Evolutionary conservation across 2,113 vertebrate genomes (phyloP).

Genomic region (Gulo gulo): DNA sequence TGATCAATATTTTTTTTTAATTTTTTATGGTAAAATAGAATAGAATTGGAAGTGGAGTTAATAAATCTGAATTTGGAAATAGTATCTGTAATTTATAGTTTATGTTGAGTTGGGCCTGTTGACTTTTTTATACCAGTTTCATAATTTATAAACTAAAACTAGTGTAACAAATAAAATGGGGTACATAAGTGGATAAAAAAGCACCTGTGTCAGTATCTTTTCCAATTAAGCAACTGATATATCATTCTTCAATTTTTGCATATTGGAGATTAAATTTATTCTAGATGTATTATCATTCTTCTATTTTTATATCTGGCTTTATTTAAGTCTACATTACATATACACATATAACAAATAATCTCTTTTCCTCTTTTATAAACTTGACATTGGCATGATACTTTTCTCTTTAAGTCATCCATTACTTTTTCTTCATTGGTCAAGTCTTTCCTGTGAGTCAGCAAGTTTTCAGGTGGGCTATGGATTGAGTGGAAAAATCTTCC

Average conservation of each 20-base stretch:
- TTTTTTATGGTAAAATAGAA: neutral
- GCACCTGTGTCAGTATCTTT: neutral
- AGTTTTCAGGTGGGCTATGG: neutral
- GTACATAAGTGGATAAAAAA: neutral
- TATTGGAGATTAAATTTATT: neutral
- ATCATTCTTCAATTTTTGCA: neutral
- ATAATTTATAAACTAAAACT: neutral
- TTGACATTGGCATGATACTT: neutral
- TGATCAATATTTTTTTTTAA: neutral
- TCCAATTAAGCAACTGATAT: neutral
- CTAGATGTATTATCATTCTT: neutral
- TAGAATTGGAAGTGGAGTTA: neutral
- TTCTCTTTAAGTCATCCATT: neutral
- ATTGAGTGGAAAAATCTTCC: neutral
- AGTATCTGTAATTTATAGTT: neutral
- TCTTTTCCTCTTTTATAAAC: neutral
- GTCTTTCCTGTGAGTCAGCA: neutral
- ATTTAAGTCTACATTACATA: neutral
- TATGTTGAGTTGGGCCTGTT: neutral
- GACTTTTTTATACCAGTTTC: neutral
- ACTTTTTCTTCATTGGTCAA: neutral
- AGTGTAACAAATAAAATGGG: neutral
- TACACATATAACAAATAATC: neutral
- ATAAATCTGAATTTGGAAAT: neutral
- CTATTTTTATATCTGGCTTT: neutral